Evolutionary conservation across 2,888 invertebrate genomes (phyloP), one percentile per base, ranked within the genome.

Genomic region (Megastigmus dorsalis): DNA sequence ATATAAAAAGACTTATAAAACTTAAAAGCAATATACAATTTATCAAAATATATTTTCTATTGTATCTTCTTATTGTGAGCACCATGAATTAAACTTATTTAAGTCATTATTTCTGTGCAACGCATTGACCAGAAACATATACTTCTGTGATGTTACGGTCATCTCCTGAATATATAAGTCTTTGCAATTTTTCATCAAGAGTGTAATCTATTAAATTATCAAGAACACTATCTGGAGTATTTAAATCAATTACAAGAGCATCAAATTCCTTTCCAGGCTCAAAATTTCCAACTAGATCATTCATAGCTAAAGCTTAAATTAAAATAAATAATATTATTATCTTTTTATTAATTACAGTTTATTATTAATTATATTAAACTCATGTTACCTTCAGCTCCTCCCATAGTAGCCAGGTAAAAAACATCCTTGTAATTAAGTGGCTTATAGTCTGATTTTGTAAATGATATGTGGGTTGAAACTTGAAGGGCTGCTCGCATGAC

Each of bases 191-290:
- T 82, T 93, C 92, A 55, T 90, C 83, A 0, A 92, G 88, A 18
- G 89, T 88, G 0, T 91, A 90, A 13, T 90, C 87, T 28, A 83
- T 74, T 60, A 92, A 90, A 77, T 90, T 88, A 79, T 92, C 91
- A 20, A 91, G 86, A 2, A 90, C 89, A 7, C 91, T 89, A 10
- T 86, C 84, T 13, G 86, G 71, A 13, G 88, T 83, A 79, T 90
- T 90, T n/a, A 93, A 89, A 82, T 96, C 93, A 33, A 97, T 89
- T 0, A 96, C 81, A 0, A 97, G 88, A 0, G 96, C 97, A 89
- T 97, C 97, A 82, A 97, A 96, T 69, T 95, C 92, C 86, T 97
- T 97, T 20, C 95, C 95, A 4, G 91, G 86, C 79, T 90, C 89
- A 81, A 97, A 95, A 88, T 93, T 96, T 15, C 97, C 97, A 60